A percentile compares a stretch with the other conserved stretches of the same genome.
These are phyloP conservation scores for Alcedo quadribrachys DNA, from an alignment of 2,797 vertebrate species.

Conservation along the genomic window DNA sequence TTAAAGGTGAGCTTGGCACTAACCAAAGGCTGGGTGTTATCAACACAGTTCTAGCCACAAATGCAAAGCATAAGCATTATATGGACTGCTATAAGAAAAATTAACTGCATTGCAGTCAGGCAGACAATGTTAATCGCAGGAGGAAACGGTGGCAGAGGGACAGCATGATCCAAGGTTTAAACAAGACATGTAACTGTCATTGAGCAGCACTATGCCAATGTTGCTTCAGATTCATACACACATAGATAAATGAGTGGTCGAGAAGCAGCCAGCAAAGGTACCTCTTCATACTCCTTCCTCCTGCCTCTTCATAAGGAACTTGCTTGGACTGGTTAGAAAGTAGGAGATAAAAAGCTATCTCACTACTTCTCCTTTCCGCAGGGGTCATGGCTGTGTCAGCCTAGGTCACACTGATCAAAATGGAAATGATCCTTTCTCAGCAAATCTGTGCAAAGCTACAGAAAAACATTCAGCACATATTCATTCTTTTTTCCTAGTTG, in stretches of 20 bases:
- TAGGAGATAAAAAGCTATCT: background rate
- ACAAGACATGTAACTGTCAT: background rate
- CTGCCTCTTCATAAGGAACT: background rate
- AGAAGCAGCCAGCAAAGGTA: background rate
- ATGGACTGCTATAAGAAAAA: background rate
- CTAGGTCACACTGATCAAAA: background rate
- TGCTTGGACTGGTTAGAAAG: background rate
- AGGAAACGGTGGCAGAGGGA: background rate
- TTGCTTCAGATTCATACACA: background rate
- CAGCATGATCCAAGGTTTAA: background rate
- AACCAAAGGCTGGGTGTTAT: background rate
- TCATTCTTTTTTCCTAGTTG: background rate
- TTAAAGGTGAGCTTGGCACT: fast-evolving
- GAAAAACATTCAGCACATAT: background rate
- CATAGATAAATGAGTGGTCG: background rate
- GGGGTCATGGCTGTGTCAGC: background rate
- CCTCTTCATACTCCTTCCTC: background rate
- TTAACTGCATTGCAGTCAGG: background rate
- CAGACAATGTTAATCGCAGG: background rate
- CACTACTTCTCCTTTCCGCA: background rate
- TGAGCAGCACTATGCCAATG: background rate
- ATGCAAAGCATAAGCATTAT: background rate
- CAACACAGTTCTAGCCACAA: background rate
- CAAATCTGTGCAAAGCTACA: background rate
- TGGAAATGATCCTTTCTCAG: background rate